phyloP scores from a whole-genome alignment of 1,140 invertebrate genomes.

The Lasioglossum albipes region DNA sequence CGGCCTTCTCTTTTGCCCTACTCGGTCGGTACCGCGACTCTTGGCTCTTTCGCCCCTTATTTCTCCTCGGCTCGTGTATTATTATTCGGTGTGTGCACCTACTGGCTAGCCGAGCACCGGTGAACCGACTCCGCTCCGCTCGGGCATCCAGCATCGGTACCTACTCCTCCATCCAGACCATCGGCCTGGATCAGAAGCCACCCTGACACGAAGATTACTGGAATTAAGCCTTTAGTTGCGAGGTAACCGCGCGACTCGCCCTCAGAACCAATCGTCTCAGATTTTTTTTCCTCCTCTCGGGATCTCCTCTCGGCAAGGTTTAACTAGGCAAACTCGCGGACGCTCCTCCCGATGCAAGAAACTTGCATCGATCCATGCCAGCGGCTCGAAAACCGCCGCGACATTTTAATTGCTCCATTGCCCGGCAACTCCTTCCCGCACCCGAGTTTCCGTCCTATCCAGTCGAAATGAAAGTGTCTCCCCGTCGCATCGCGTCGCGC shows the following conservation, averaged over 20 bases:
- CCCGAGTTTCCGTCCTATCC: too few relatives aligned
- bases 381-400: constrained; percentile 37
- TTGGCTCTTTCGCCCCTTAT: constrained; percentile 40
- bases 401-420: constrained; percentile 73
- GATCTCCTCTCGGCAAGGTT: background rate
- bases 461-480: constrained; percentile 47
- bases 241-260: constrained; percentile 55
- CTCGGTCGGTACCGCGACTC: constrained; percentile 44
- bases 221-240: constrained; percentile 72
- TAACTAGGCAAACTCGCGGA: background rate
- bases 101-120: constrained; percentile 41
- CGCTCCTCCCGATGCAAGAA: background rate
- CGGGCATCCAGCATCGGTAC: constrained; percentile 42
- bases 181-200: constrained; percentile 74
- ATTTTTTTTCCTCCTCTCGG: constrained; percentile 10
- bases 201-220: constrained; percentile 78
- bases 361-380: constrained; percentile 4
- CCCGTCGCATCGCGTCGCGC: background rate
- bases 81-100: constrained; percentile 74
- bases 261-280: constrained; percentile 55
- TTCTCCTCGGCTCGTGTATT: constrained; percentile 67
- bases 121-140: constrained; percentile 1
- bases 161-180: constrained; percentile 20
- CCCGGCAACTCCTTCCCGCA: background rate
- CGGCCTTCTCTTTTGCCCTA: constrained; percentile 48